Conservation (phyloP, 2,113 vertebrate species). For the Saimiri boliviensis region DNA sequence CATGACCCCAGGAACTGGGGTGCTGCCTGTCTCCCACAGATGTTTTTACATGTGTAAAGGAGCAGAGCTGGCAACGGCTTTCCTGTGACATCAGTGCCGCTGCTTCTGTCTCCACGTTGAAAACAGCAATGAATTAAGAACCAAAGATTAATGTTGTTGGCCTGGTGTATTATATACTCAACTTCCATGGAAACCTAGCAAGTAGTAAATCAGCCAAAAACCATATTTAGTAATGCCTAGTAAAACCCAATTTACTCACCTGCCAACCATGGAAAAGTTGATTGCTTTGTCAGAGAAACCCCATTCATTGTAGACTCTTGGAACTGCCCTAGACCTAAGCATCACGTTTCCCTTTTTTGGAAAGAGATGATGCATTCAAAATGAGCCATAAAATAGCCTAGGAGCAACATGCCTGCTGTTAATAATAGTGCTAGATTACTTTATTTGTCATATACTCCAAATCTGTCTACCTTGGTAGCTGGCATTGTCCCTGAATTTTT, state of each 20-base stretch:
- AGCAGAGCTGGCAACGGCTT: background rate
- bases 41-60: background rate
- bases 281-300: slow-evolving; percentile 67
- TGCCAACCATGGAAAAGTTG: slow-evolving; percentile 72
- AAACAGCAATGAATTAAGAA: slow-evolving; percentile 51
- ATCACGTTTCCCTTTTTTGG: slow-evolving; percentile 54
- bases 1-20: background rate
- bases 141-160: slow-evolving; percentile 42
- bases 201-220: slow-evolving; percentile 78
- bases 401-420: slow-evolving; percentile 10
- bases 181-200: slow-evolving; percentile 48
- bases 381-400: slow-evolving; percentile 42
- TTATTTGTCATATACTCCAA: slow-evolving; percentile 75
- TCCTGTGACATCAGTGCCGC: background rate
- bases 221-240: slow-evolving; percentile 71
- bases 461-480: slow-evolving; percentile 37
- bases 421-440: slow-evolving; percentile 70
- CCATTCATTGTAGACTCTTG: slow-evolving; percentile 15
- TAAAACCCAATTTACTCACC: slow-evolving; percentile 79
- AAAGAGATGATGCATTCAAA: slow-evolving; percentile 40
- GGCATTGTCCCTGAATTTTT: slow-evolving; percentile 72
- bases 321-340: slow-evolving; percentile 30
- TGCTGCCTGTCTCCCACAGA: background rate
- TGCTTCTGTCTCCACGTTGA: background rate
- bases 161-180: slow-evolving; percentile 49